Evolutionary conservation across 2,888 invertebrate genomes (phyloP).

Genomic region (Tiliacea aurago): DNA sequence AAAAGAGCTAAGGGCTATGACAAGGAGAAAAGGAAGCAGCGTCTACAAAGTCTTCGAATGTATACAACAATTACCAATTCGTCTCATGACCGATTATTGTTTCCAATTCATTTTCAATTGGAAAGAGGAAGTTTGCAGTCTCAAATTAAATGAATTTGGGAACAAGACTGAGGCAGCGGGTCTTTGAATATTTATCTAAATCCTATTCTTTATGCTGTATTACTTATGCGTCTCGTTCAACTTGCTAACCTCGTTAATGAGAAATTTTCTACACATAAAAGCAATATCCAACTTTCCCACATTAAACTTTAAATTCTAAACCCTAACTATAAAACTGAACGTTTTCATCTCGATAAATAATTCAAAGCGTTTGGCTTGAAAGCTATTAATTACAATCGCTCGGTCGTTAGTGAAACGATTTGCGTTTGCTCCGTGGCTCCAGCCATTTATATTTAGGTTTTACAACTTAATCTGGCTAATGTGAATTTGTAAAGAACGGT

Average conservation of each 20-base stretch:
- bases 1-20: neutral
- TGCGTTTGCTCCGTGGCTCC: slow-evolving; percentile 34
- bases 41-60: neutral
- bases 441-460: slow-evolving; percentile 50
- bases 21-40: neutral
- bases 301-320: slow-evolving; percentile 41
- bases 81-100: slow-evolving; percentile 16
- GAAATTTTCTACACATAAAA: slow-evolving; percentile 26
- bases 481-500: slow-evolving; percentile 22
- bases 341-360: slow-evolving; percentile 61
- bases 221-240: neutral
- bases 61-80: neutral
- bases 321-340: slow-evolving; percentile 40
- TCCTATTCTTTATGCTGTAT: slow-evolving; percentile 1
- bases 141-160: neutral
- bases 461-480: slow-evolving; percentile 57
- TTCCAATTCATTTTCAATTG: slow-evolving; percentile 5
- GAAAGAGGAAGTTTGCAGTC: neutral
- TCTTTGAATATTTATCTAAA: neutral
- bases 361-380: slow-evolving; percentile 47
- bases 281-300: slow-evolving; percentile 26
- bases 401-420: slow-evolving; percentile 55
- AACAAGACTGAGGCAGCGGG: neutral
- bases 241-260: slow-evolving; percentile 7
- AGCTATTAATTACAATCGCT: slow-evolving; percentile 58